Evolutionary conservation across 2,113 vertebrate genomes (phyloP).

Genomic region (Proterorhinus semilunaris): DNA sequence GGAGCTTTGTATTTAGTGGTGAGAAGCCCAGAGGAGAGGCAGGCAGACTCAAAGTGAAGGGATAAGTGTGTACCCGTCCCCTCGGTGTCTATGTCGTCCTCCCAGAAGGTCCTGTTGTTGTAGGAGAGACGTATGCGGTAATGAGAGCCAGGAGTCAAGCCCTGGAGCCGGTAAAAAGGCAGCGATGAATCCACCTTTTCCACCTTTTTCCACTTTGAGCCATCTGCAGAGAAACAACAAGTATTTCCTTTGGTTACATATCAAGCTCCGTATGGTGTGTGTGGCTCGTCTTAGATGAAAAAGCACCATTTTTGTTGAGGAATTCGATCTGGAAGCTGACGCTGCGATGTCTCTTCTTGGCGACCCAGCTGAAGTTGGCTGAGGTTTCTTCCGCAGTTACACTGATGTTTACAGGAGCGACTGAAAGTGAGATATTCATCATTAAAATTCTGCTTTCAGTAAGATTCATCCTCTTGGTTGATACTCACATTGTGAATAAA

Average conservation of each 20-base stretch:
- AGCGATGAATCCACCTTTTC: conserved; percentile 76
- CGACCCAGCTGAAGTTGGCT: conserved; percentile 81
- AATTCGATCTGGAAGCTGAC: conserved; percentile 79
- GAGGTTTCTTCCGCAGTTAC: conserved; percentile 73
- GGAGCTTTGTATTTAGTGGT: conserved; percentile 52
- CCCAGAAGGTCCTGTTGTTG: conserved; percentile 63
- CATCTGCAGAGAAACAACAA: conserved; percentile 44
- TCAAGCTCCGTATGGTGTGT: neutral
- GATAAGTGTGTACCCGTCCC: conserved; percentile 71
- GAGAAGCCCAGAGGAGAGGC: conserved; percentile 44
- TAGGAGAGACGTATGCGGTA: conserved; percentile 71
- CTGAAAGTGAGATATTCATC: conserved; percentile 38
- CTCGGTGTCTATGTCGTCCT: conserved; percentile 62
- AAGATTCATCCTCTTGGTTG: neutral
- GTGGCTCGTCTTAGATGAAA: neutral
- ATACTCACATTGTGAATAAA: neutral
- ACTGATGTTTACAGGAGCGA: conserved; percentile 73
- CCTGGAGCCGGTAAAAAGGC: conserved; percentile 76
- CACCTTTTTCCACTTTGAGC: conserved; percentile 47
- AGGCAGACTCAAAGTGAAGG: conserved; percentile 40
- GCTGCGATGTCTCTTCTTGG: conserved; percentile 78
- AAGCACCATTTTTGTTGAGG: conserved; percentile 67
- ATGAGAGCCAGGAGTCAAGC: conserved; percentile 74
- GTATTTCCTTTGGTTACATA: neutral
- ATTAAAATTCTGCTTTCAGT: neutral